These are phyloP conservation scores for Propithecus coquereli DNA, from an alignment of 2,113 vertebrate genomes.

Conservation along the genomic window DNA sequence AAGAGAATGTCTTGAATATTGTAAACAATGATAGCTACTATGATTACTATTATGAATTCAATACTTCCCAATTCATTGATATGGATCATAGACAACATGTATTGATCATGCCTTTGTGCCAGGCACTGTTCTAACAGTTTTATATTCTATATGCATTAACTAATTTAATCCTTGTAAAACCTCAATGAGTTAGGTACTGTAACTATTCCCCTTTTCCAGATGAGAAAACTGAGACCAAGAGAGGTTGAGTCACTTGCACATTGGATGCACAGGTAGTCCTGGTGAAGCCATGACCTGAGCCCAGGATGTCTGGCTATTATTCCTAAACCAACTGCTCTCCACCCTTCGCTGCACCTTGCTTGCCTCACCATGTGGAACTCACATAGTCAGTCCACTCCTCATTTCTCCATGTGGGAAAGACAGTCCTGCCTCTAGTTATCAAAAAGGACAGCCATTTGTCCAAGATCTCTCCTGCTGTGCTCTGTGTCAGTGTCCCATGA, in stretches of 20 bases:
- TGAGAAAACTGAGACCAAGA: background rate
- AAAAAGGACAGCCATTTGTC: background rate
- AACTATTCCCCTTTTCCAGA: background rate
- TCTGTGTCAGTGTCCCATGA: background rate
- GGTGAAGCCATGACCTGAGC: background rate
- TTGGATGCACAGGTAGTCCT: background rate
- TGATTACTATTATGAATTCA: background rate
- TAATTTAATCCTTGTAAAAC: background rate
- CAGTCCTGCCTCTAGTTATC: background rate
- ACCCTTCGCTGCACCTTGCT: accelerated
- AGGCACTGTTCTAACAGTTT: background rate
- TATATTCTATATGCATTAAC: background rate
- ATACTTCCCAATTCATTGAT: background rate
- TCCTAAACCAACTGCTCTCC: background rate
- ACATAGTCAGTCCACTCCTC: background rate
- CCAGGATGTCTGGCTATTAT: background rate
- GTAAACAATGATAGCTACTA: background rate
- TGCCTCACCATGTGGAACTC: background rate
- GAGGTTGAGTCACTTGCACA: background rate
- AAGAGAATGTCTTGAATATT: background rate
- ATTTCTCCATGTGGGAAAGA: background rate
- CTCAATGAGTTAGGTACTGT: background rate
- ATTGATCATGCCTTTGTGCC: too few relatives aligned
- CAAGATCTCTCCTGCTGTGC: background rate
- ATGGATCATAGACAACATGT: accelerated